phyloP scores from a whole-genome alignment of 1,140 invertebrate species.

The Eufriesea mexicana region DNA sequence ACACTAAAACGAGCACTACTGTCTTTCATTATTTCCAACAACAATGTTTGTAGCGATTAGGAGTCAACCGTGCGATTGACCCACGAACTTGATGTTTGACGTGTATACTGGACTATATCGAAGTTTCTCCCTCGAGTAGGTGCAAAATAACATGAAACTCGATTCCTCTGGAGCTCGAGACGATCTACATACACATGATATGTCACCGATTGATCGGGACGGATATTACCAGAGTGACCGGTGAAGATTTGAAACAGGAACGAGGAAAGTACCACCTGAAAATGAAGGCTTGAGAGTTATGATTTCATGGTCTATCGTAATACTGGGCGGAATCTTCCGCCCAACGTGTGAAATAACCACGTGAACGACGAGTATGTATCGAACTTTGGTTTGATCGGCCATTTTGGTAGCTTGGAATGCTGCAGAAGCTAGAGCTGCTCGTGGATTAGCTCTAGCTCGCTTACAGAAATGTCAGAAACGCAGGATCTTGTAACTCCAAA shows the following conservation, averaged over 20 bases:
- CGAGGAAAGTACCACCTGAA: background rate
- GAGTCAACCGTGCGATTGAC: background rate
- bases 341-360: too few relatives aligned
- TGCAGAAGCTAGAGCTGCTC: too few relatives aligned
- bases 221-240: conserved; percentile 11
- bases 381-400: background rate
- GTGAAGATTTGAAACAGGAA: background rate
- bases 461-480: background rate
- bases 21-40: background rate
- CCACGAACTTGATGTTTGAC: too few relatives aligned
- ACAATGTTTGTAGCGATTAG: background rate
- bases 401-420: background rate
- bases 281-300: background rate
- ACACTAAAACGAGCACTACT: too few relatives aligned
- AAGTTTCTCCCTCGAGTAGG: background rate
- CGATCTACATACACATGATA: background rate
- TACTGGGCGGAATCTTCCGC: background rate
- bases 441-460: background rate
- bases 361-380: background rate
- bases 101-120: background rate
- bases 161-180: background rate
- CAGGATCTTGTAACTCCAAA: too few relatives aligned
- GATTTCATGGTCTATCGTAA: background rate
- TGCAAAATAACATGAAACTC: background rate
- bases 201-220: conserved; percentile 33